These are phyloP conservation scores for Tinea semifulvella DNA, from an alignment of 2,888 invertebrate species.

Conservation along the genomic window DNA sequence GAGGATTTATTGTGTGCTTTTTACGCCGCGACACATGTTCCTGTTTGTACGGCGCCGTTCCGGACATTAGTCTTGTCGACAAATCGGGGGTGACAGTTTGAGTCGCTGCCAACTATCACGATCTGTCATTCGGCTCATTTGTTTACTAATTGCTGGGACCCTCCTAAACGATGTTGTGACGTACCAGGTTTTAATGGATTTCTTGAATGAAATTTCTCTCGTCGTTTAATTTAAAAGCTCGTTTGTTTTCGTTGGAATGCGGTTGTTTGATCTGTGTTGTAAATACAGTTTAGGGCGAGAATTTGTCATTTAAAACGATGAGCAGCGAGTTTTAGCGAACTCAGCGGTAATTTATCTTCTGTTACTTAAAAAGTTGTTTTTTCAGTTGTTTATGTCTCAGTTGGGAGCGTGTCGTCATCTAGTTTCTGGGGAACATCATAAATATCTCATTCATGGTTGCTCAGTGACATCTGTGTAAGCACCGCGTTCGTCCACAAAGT, in stretches of 20 bases:
- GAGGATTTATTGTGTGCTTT: constrained; percentile 39
- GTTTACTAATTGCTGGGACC: constrained; percentile 50
- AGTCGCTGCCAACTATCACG: constrained; percentile 52
- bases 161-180: constrained; percentile 28
- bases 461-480: constrained; percentile 48
- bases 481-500: constrained; percentile 29
- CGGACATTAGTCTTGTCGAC: constrained; percentile 14
- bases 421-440: constrained; percentile 9
- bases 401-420: constrained; percentile 1
- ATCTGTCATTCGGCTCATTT: constrained; percentile 61
- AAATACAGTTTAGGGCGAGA: constrained; percentile 5
- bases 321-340: not conserved
- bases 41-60: constrained; percentile 11
- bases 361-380: not conserved
- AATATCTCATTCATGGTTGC: constrained; percentile 5
- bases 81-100: constrained; percentile 28
- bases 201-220: constrained; percentile 50
- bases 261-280: constrained; percentile 11
- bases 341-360: not conserved
- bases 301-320: constrained; percentile 11
- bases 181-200: constrained; percentile 56
- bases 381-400: not conserved
- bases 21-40: constrained; percentile 52
- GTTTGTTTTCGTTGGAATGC: constrained; percentile 44
- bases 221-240: constrained; percentile 30